These are phyloP conservation scores for Lipophrys pholis DNA, from an alignment of 2,113 vertebrate species.

Conservation along the genomic window DNA sequence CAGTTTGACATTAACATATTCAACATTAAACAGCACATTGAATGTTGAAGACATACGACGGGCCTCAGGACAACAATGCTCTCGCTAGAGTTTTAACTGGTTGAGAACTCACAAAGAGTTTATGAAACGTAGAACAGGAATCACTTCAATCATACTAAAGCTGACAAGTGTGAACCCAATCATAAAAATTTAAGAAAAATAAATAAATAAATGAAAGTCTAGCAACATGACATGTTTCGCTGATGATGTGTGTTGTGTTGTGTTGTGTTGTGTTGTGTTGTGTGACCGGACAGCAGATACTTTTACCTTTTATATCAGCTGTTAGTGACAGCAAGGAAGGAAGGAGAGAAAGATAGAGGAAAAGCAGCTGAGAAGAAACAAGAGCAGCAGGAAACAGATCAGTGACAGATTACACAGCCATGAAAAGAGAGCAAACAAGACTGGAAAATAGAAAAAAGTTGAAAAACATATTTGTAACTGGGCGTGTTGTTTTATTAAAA, in stretches of 20 bases:
- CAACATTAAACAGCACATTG: no score
- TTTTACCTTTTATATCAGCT: conserved; percentile 93
- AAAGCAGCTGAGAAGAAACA: conserved; percentile 65
- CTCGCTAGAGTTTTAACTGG: no score
- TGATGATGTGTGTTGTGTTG: conserved; percentile 76
- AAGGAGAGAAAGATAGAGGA: conserved; percentile 75
- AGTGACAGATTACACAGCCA: conserved; percentile 6
- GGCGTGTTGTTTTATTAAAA: neutral
- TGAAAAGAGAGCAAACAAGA: conserved; percentile 21
- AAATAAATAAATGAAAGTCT: no score
- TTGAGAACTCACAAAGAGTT: no score
- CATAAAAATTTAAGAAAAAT: no score
- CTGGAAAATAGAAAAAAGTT: conserved; percentile 20
- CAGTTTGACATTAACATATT: conserved; percentile 19
- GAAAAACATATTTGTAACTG: neutral
- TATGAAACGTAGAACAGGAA: no score
- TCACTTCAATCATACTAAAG: no score
- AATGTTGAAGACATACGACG: no score
- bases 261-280: conserved; percentile 54
- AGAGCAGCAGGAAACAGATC: conserved; percentile 70
- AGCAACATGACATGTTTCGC: conserved; percentile 85
- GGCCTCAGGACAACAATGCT: no score
- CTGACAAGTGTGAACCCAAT: no score
- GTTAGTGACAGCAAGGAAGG: conserved; percentile 91
- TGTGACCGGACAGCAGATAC: conserved; percentile 88